Conservation (phyloP, 1,140 invertebrate genomes). For the Aricia agestis region DNA sequence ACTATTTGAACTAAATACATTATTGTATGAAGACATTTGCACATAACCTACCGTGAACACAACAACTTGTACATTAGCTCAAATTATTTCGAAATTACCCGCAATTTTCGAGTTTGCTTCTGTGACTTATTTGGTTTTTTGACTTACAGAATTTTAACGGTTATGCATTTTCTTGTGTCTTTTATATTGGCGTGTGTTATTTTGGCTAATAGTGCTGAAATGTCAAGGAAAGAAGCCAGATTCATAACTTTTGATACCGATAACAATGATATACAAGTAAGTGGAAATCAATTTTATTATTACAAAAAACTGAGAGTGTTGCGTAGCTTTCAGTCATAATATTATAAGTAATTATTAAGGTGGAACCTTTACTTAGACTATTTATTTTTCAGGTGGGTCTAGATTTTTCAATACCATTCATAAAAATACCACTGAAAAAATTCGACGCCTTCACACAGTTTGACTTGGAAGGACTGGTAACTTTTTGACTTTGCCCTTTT, state of each 20-base stretch:
- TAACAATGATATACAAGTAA: conserved; percentile 48
- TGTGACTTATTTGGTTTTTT: conserved; percentile 25
- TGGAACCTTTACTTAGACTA: too few relatives aligned
- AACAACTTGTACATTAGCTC: background rate
- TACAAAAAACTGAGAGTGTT: too few relatives aligned
- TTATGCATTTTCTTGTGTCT: background rate
- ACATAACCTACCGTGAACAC: background rate
- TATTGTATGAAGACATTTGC: background rate
- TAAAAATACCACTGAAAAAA: conserved; percentile 66
- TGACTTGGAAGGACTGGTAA: conserved; percentile 34
- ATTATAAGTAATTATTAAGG: too few relatives aligned
- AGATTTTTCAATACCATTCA: conserved; percentile 65
- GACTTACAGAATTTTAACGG: background rate
- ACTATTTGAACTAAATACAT: conserved; percentile 4
- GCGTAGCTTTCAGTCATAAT: too few relatives aligned
- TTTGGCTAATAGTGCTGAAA: conserved; percentile 27
- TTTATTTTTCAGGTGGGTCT: conserved; percentile 58
- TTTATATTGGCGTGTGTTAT: background rate
- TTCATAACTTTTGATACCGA: conserved; percentile 51
- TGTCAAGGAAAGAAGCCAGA: conserved; percentile 40
- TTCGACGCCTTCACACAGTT: conserved; percentile 33
- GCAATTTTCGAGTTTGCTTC: background rate
- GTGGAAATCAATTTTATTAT: conserved; percentile 24
- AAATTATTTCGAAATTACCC: background rate
- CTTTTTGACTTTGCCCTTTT: conserved; percentile 4